Conservation (phyloP, 2,888 invertebrate species). For the Myathropa florea region DNA sequence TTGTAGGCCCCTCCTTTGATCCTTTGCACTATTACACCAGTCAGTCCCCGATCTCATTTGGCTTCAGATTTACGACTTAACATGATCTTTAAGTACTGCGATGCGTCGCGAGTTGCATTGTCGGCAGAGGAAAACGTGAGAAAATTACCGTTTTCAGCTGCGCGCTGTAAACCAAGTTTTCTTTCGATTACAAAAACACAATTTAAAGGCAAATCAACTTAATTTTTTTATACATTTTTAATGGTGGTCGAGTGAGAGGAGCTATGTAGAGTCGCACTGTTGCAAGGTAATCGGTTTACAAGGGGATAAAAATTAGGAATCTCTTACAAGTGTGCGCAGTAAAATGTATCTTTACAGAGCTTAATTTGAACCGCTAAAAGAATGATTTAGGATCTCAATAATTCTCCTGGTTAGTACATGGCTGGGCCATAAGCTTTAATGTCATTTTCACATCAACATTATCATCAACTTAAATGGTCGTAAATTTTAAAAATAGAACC, state of each 20-base stretch:
- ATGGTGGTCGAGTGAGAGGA: constrained; percentile 22
- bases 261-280: constrained; percentile 25
- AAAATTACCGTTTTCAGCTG: constrained; percentile 37
- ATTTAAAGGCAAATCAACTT: constrained; percentile 26
- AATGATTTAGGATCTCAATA: constrained; percentile 58
- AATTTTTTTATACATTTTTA: constrained; percentile 46
- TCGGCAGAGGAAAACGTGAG: constrained; percentile 17
- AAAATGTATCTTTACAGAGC: constrained; percentile 34
- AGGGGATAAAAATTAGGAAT: constrained; percentile 25
- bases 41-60: constrained; percentile 4
- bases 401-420: constrained; percentile 44
- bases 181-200: constrained; percentile 10
- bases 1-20: not conserved
- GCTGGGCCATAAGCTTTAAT: constrained; percentile 54
- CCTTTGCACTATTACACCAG: constrained; percentile 19
- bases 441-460: constrained; percentile 63
- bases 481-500: constrained; percentile 65
- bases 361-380: constrained; percentile 27
- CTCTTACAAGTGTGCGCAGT: constrained; percentile 52
- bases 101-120: not conserved
- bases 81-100: not conserved
- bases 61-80: constrained; percentile 37
- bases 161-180: constrained; percentile 15
- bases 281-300: constrained; percentile 24
- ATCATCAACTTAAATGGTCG: constrained; percentile 63